Conservation (phyloP, 2,797 vertebrate species). For the Phrynocephalus guinanensis region DNA sequence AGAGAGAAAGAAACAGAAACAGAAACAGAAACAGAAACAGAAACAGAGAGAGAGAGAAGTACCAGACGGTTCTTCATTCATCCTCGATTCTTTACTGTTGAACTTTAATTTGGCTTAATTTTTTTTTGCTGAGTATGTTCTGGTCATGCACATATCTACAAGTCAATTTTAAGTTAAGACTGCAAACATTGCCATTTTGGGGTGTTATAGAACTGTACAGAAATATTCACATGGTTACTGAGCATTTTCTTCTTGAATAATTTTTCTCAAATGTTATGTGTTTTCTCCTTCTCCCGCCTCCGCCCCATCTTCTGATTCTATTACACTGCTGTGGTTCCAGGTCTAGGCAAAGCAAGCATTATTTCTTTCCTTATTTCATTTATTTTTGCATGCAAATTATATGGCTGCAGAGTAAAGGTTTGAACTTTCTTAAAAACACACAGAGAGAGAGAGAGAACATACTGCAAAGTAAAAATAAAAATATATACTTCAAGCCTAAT, state of each 20-base stretch:
- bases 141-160: neutral
- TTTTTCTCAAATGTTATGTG: neutral
- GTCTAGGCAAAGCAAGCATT: neutral
- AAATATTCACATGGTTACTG: neutral
- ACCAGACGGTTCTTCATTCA: neutral
- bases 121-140: neutral
- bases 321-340: neutral
- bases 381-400: neutral
- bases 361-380: neutral
- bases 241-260: neutral
- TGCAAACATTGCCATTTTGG: neutral
- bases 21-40: too few relatives aligned
- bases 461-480: neutral
- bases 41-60: neutral
- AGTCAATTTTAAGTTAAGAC: neutral
- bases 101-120: neutral
- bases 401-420: neutral
- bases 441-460: too few relatives aligned
- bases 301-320: neutral
- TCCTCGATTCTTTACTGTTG: neutral
- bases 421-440: neutral
- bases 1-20: too few relatives aligned
- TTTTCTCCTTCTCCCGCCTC: too few relatives aligned
- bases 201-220: neutral
- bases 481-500: neutral